phyloP scores from a whole-genome alignment of 2,888 invertebrate species.

The Stegophylla sp. region DNA sequence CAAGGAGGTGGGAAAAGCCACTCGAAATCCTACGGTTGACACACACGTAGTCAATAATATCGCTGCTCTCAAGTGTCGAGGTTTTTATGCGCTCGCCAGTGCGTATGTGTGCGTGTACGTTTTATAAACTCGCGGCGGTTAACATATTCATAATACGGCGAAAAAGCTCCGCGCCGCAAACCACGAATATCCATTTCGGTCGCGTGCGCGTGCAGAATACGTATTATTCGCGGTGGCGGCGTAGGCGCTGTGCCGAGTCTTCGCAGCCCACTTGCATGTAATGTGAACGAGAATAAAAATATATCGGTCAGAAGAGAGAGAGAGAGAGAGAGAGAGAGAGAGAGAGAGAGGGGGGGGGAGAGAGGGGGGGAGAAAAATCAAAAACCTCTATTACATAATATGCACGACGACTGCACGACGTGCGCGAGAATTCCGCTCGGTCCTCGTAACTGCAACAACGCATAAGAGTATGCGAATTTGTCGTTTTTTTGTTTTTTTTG shows the following conservation, averaged over 20 bases:
- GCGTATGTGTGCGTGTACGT: neutral
- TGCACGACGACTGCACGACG: no score
- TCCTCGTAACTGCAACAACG: no score
- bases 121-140: neutral
- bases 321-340: neutral
- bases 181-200: constrained; percentile 42
- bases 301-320: neutral
- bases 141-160: neutral
- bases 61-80: constrained; percentile 7
- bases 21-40: constrained; percentile 32
- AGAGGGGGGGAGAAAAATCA: no score
- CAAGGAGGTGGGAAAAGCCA: neutral
- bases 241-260: no score
- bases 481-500: no score
- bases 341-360: no score
- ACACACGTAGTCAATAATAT: constrained; percentile 6
- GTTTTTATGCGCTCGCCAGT: neutral
- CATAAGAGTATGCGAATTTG: no score
- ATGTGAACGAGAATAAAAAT: neutral
- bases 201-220: constrained; percentile 29
- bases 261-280: no score
- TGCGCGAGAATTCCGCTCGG: no score
- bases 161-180: neutral
- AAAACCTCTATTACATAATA: no score
- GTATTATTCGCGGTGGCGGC: neutral